A percentile compares a stretch with the other conserved stretches of the same genome.
Evolutionary conservation across 2,888 invertebrate species (phyloP).

Genomic region (Rotaria magnacalcarata): DNA sequence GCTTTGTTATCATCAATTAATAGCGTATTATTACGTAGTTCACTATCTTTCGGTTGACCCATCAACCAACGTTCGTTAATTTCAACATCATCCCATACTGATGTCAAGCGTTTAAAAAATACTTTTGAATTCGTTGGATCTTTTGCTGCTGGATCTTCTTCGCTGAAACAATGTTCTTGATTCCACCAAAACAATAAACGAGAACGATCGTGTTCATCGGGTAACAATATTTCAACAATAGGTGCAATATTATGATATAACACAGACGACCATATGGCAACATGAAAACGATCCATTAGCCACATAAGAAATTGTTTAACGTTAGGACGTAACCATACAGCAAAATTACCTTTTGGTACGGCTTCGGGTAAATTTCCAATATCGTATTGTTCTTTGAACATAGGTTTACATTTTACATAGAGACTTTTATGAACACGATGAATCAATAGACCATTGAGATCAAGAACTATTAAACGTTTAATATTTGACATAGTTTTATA

Average conservation of each 20-base stretch:
- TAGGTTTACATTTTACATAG: not conserved
- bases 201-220: not conserved
- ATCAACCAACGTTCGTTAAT: not conserved
- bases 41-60: not conserved
- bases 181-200: slow-evolving; percentile 13
- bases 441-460: slow-evolving; percentile 19
- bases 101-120: slow-evolving; percentile 11
- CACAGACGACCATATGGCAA: slow-evolving; percentile 13
- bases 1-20: slow-evolving; percentile 15
- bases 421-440: slow-evolving; percentile 11
- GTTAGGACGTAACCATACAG: slow-evolving; percentile 19
- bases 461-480: slow-evolving; percentile 13
- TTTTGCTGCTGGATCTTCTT: not conserved
- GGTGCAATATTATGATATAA: not conserved
- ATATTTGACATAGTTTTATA: not conserved
- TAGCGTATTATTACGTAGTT: not conserved
- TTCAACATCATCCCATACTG: not conserved
- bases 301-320: not conserved
- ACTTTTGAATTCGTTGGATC: not conserved
- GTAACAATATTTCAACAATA: not conserved
- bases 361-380: not conserved
- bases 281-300: slow-evolving; percentile 20
- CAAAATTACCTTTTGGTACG: not conserved
- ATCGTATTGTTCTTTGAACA: not conserved
- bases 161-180: not conserved